Percentiles rank a stretch among this genome's conserved stretches.
Evolutionary conservation across 1,140 invertebrate genomes (phyloP).

Genomic region (Drosophila seguyi): DNA sequence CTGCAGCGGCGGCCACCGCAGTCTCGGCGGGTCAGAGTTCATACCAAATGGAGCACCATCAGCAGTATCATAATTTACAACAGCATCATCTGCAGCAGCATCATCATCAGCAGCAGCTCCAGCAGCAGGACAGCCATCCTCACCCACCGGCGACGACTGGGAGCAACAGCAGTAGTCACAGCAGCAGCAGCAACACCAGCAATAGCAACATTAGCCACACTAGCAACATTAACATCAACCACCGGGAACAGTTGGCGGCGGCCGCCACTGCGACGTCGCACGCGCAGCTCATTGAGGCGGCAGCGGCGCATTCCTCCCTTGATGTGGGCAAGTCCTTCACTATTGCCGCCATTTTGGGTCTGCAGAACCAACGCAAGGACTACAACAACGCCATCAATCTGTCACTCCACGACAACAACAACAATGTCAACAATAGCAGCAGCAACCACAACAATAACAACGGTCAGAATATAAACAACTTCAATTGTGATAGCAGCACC

Average conservation of each 20-base stretch:
- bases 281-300: slow-evolving; percentile 74
- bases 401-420: slow-evolving; percentile 74
- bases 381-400: slow-evolving; percentile 85
- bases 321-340: slow-evolving; percentile 89
- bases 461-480: slow-evolving; percentile 77
- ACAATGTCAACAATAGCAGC: slow-evolving; percentile 45
- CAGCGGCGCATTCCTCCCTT: slow-evolving; percentile 82
- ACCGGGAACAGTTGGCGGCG: slow-evolving; percentile 67
- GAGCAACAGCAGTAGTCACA: slow-evolving; percentile 41
- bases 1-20: slow-evolving; percentile 59
- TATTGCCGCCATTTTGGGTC: slow-evolving; percentile 92
- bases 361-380: slow-evolving; percentile 85
- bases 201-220: slow-evolving; percentile 51
- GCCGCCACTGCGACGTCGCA: slow-evolving; percentile 74
- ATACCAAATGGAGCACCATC: slow-evolving; percentile 77
- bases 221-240: slow-evolving; percentile 47
- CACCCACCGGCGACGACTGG: slow-evolving; percentile 53
- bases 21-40: slow-evolving; percentile 77
- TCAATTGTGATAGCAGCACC: slow-evolving; percentile 77
- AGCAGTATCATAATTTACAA: slow-evolving; percentile 46
- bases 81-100: slow-evolving; percentile 54
- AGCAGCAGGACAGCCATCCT: slow-evolving; percentile 31
- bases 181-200: slow-evolving; percentile 44
- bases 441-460: slow-evolving; percentile 43
- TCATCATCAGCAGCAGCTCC: slow-evolving; percentile 41